Evolutionary conservation across 2,797 vertebrate genomes (phyloP).

Genomic region (Anguilla megastoma): DNA sequence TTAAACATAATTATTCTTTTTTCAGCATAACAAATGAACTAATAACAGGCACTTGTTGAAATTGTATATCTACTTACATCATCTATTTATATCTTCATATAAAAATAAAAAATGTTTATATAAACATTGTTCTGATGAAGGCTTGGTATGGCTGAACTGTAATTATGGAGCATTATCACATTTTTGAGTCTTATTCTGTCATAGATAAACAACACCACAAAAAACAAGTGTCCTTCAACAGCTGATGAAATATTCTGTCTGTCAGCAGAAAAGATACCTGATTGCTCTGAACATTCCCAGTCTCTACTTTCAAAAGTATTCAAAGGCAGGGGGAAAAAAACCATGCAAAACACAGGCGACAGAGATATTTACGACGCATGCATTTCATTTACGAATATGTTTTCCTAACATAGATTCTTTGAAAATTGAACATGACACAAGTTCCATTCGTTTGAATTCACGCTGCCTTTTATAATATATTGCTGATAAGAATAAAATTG

Average conservation of each 20-base stretch:
- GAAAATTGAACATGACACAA: background rate
- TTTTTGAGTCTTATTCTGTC: background rate
- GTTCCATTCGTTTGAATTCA: background rate
- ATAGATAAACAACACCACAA: background rate
- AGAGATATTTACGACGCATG: background rate
- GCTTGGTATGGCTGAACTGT: background rate
- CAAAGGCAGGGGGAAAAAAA: background rate
- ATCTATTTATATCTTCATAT: background rate
- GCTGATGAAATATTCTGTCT: background rate
- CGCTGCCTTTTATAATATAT: background rate
- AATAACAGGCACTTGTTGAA: background rate
- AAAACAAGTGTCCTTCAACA: background rate
- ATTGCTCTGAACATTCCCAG: background rate
- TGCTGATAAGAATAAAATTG: conserved; percentile 10
- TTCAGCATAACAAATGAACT: too few relatives aligned
- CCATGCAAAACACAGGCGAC: background rate
- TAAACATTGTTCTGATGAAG: background rate
- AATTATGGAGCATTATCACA: background rate
- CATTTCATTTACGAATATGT: background rate
- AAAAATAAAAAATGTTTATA: background rate
- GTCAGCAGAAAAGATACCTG: background rate
- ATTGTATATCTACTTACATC: background rate
- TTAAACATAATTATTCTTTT: too few relatives aligned
- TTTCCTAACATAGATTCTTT: conserved; percentile 10
- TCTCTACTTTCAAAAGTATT: background rate